phyloP scores from a whole-genome alignment of 2,113 vertebrate species.

The Thomomys bottae region DNA sequence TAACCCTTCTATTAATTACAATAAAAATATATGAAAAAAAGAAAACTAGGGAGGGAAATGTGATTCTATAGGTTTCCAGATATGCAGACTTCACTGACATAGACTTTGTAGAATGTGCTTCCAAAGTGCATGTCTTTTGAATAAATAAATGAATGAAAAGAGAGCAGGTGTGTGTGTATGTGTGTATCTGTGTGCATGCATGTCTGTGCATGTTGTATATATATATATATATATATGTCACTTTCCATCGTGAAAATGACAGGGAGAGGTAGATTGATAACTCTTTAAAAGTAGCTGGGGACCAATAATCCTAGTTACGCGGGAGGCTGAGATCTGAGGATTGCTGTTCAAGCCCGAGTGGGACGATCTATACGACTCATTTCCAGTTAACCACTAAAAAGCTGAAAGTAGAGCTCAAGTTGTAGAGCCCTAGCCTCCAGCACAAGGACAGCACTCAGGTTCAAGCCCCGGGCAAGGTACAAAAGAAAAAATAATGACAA shows the following conservation, averaged over 20 bases:
- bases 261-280: constrained; percentile 28
- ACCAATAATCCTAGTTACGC: no score
- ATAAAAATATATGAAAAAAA: no score
- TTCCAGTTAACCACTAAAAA: no score
- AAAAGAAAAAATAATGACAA: no score
- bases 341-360: no score
- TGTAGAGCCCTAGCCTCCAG: no score
- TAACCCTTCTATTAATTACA: no score
- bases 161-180: background rate
- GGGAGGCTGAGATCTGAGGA: no score
- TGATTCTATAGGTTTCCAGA: background rate
- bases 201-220: no score
- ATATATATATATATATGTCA: no score
- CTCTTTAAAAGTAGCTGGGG: background rate
- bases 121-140: background rate
- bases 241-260: background rate
- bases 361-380: no score
- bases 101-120: background rate
- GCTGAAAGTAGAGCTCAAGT: no score
- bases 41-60: background rate
- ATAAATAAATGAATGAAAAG: background rate
- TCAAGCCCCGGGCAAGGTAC: background rate
- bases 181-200: background rate
- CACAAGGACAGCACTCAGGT: background rate
- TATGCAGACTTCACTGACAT: background rate